A percentile compares a stretch with the other conserved stretches of the same genome.
phyloP scores from a whole-genome alignment of 2,888 invertebrate genomes.

The Blastobasis lacticolella region DNA sequence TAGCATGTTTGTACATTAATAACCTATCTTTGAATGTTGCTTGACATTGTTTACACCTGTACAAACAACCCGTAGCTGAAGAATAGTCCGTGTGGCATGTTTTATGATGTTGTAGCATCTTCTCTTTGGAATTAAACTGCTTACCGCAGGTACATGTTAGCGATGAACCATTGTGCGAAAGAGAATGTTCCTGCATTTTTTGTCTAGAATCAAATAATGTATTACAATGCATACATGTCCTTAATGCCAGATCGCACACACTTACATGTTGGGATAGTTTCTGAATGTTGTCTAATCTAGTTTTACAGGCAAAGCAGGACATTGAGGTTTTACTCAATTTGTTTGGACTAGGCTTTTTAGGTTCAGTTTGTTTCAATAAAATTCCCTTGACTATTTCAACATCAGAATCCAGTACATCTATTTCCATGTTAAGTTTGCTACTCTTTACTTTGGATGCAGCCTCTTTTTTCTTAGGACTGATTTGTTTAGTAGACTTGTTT shows the following conservation, averaged over 20 bases:
- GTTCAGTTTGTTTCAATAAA: conserved; percentile 40
- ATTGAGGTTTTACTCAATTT: conserved; percentile 28
- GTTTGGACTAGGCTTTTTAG: conserved; percentile 24
- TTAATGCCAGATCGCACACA: conserved; percentile 45
- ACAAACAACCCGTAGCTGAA: conserved; percentile 37
- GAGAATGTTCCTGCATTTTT: conserved; percentile 51
- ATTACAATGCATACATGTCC: conserved; percentile 54
- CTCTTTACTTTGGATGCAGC: conserved; percentile 20
- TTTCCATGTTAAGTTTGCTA: conserved; percentile 46
- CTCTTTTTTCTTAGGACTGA: conserved; percentile 51
- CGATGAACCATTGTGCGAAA: conserved; percentile 30
- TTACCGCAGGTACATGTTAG: conserved; percentile 48
- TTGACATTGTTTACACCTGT: conserved; percentile 58
- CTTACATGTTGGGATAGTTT: conserved; percentile 54
- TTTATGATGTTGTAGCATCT: conserved; percentile 42
- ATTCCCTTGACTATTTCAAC: conserved; percentile 52
- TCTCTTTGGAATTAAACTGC: conserved; percentile 39
- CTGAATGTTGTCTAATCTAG: conserved; percentile 40
- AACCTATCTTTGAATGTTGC: conserved; percentile 47
- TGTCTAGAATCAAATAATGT: conserved; percentile 51
- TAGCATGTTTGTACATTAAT: conserved; percentile 53
- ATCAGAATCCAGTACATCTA: conserved; percentile 57
- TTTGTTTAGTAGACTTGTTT: conserved; percentile 34
- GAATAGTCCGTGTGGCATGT: conserved; percentile 42
- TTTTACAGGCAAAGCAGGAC: conserved; percentile 55